phyloP scores from a whole-genome alignment of 1,140 invertebrate genomes.

The Laupala kohalensis region DNA sequence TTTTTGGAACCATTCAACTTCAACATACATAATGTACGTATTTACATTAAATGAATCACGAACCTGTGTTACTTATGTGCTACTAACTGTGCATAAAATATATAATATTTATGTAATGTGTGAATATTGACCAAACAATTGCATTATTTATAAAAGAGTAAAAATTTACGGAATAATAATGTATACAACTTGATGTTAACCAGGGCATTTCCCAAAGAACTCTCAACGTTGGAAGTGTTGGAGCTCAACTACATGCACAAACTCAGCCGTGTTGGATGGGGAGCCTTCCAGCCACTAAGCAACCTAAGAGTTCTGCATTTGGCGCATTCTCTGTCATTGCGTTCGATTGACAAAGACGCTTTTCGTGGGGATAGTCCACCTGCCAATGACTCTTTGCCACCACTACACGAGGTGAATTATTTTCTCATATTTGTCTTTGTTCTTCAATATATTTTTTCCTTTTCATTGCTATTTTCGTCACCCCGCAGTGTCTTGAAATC shows the following conservation, averaged over 20 bases:
- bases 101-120: no score
- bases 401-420: slow-evolving; percentile 38
- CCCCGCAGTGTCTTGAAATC: neutral
- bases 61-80: no score
- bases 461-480: neutral
- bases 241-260: slow-evolving; percentile 47
- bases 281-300: slow-evolving; percentile 34
- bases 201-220: slow-evolving; percentile 12
- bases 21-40: no score
- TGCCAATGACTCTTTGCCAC: slow-evolving; percentile 37
- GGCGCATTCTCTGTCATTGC: slow-evolving; percentile 41
- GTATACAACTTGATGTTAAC: no score
- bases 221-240: slow-evolving; percentile 42
- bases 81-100: no score
- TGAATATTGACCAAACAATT: no score
- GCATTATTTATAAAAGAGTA: no score
- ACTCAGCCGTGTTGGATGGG: slow-evolving; percentile 37
- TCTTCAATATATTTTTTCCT: no score
- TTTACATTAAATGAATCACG: no score
- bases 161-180: no score
- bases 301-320: slow-evolving; percentile 36
- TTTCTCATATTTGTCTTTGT: neutral
- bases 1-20: no score
- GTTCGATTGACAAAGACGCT: slow-evolving; percentile 37
- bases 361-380: slow-evolving; percentile 30